Evolutionary conservation across 1,140 invertebrate species (phyloP), one percentile per base, ranked within the genome.

Genomic region (Panonychus citri): DNA sequence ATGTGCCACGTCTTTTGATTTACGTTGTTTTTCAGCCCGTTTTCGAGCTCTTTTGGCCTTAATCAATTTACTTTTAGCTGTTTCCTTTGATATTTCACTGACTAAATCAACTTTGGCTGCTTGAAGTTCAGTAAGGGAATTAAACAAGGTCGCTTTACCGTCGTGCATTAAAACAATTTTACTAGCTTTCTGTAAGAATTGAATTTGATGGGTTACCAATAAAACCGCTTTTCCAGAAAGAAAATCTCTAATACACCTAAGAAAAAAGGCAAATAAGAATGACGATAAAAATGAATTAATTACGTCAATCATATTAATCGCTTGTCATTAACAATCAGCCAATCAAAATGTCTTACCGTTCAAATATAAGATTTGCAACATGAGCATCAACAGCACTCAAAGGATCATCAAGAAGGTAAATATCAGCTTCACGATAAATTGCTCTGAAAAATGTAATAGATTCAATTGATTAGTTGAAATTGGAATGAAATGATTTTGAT

Each of bases 91-190:
- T 12, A 34, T 5, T 34, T 34, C 30, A 34, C 30, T 34, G 12
- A 58, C 21, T 1, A 46, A 13, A n/a, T 46, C 43, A 10, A n/a
- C 10, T 10, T 24, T 10, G 1, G 15, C n/a, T 46, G 15, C 19
- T 46, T 46, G 15, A 7, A 46, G 43, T 10, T 46, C 43, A 10
- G n/a, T 10, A 1, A 24, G 10, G 10, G 8, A n/a, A 19, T 46
- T 19, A n/a, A n/a, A 46, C 15, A n/a, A 46, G 8, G 10, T 10
- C 10, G 43, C 13, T 19, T 46, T 46, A 7, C 59, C 70, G 74
- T 83, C 77, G 64, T 82, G 78, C 60, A 88, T 66, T 3, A 85
- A 76, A 37, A 86, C 67, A 60, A 89, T 83, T 60, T 78, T 74
- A 66, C 82, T 77, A 0, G 80, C 82, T 25, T 76, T 74, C 63